Conservation (phyloP, 2,888 invertebrate genomes). For the Drosophila anomelani region DNA sequence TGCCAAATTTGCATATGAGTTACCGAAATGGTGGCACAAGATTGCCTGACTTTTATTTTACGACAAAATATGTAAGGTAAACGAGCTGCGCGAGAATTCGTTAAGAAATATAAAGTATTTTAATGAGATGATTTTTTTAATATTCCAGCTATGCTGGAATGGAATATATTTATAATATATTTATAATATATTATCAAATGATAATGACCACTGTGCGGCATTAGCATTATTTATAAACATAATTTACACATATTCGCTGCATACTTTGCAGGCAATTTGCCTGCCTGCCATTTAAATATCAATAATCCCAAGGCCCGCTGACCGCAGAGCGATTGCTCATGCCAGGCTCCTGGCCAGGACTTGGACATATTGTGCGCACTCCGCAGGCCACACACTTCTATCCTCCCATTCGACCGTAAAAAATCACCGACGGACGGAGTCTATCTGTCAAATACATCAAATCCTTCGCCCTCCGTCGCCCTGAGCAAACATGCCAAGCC, state of each 20-base stretch:
- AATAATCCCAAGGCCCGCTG: slow-evolving; percentile 50
- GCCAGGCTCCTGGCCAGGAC: slow-evolving; percentile 55
- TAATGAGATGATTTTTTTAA: no score
- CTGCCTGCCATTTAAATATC: slow-evolving; percentile 55
- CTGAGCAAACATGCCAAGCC: slow-evolving; percentile 62
- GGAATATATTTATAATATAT: no score
- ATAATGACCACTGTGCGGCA: slow-evolving; percentile 10
- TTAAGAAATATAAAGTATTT: neutral
- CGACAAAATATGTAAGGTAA: neutral
- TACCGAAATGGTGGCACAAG: neutral
- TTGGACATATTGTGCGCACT: slow-evolving; percentile 66
- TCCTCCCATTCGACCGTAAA: slow-evolving; percentile 45
- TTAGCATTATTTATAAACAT: slow-evolving; percentile 43
- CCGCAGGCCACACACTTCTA: slow-evolving; percentile 38
- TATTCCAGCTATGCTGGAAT: neutral
- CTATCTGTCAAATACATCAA: slow-evolving; percentile 78
- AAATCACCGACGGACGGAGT: slow-evolving; percentile 57
- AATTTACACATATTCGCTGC: slow-evolving; percentile 31
- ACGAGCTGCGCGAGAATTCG: no score
- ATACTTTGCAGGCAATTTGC: slow-evolving; percentile 35
- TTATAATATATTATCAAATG: neutral
- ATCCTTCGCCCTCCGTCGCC: slow-evolving; percentile 51
- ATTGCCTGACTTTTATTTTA: neutral
- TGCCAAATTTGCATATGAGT: slow-evolving; percentile 23
- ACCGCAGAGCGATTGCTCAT: slow-evolving; percentile 42